Base-by-base conservation (phyloP, 92 coral and sea anemone genomes). In the Pocillopora grandis region DNA sequence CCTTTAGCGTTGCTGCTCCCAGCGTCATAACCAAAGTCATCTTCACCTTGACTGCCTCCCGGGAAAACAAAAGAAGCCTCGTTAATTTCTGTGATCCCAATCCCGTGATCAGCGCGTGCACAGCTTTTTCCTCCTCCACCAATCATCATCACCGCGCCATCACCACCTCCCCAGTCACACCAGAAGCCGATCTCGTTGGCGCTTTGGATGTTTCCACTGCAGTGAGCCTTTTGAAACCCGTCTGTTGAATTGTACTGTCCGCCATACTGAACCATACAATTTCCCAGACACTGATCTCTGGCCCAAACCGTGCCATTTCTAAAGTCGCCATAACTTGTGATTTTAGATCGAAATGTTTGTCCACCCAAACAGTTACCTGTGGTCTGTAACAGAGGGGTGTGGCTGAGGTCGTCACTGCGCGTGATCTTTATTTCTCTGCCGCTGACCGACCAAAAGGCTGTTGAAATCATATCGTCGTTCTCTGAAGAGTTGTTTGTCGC, bases 371-470 rank as follows among this genome's bases (percentile, higher is more conserved):
- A 87, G 73, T 62, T 36, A 57, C 64, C 58, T 59, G 75, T 82
- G 66, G 90, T 87, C 62, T 37, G 62, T 77, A 87, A 76, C 63
- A 87, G 19, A 60, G 88, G 81, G 17, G 90, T 74, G 80, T 87
- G 90, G 12, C 56, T 60, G 63, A 81, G 48, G 76, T 87, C 90
- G 58, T 87, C 90, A 79, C 86, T 87, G 71, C 88, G 87, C 42
- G 90, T 87, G 77, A 87, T 74, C 75, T 72, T 87, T 17, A 87
- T 15, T 55, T 87, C 88, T 14, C 8, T 79, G 17, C 87, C 89
- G 60, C 18, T 78, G 66, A 80, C 75, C 18, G n/a, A 5, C 90
- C 87, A 81, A 73, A 87, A 87, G 48, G 88, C 90, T 62, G 62
- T 70, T 13, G 90, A 87, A 48, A 87, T 82, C 90, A 87, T 87